Evolutionary conservation across 2,888 invertebrate species (phyloP), one percentile per base, ranked within the genome.

Genomic region (Brachyptera putata): DNA sequence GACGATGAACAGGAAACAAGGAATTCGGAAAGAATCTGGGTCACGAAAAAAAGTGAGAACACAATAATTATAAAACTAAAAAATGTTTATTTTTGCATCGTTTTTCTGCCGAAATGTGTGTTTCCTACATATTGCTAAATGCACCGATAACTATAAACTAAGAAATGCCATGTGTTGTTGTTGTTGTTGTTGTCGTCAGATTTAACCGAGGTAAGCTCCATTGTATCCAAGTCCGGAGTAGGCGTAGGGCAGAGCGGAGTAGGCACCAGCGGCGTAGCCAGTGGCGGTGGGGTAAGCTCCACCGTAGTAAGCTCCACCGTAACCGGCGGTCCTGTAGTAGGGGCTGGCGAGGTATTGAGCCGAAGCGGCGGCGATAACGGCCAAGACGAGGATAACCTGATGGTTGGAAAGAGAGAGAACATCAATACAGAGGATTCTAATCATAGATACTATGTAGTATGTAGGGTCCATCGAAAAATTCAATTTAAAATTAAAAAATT

Each of bases 321-420:
- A 22, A 13, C 22, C n/a, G 7, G 36, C 14, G 26, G 24, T 14
- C 25, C 53, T 7, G 53, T 53, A 53, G 53, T 53, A 53, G 36
- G 53, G 53, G 53, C 53, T 53, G 22, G 53, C 53, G 34, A 53
- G 18, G 53, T 53, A 53, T 37, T 53, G 53, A 21, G 53, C 53
- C 2, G 53, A 53, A 34, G 53, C 53, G 18, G 36, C 53, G 53
- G 53, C 53, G 53, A 53, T 16, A 3, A 53, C 53, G 53, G 53
- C 53, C 53, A 53, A 21, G 34, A 36, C 36, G 21, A 53, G 53
- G 36, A 36, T 16, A 7, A 53, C 21, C 53, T 53, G 36, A 21
- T 24, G 21, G 11, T 9, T 18, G 36, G 1, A 36, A 34, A 13
- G n/a, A 3, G 2, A 18, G 30, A 53, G n/a, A n/a, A 11, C 7